Conservation (phyloP, 2,797 vertebrate species). For the Hipposideros larvatus region DNA sequence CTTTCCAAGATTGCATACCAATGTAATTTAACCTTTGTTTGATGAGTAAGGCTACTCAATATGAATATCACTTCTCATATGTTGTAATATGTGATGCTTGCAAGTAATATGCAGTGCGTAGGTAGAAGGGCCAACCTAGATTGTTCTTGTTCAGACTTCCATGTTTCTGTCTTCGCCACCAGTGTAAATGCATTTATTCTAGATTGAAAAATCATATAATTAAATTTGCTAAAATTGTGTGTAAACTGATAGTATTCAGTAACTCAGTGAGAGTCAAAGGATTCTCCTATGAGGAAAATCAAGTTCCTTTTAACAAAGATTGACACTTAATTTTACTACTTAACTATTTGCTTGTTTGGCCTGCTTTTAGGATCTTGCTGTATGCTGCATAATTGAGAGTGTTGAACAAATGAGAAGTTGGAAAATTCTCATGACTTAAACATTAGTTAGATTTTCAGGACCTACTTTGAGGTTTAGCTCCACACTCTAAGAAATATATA, state of each 20-base stretch:
- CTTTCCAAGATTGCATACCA: neutral
- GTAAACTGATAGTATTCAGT: neutral
- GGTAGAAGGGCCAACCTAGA: neutral
- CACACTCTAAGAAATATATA: neutral
- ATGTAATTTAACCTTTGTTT: neutral
- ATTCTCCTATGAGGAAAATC: conserved; percentile 45
- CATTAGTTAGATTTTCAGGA: conserved; percentile 34
- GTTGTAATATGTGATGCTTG: conserved; percentile 9
- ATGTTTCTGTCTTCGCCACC: neutral
- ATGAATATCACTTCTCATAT: neutral
- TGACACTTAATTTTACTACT: conserved; percentile 43
- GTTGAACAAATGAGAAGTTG: conserved; percentile 53
- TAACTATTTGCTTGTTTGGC: conserved; percentile 42
- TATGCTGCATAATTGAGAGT: conserved; percentile 46
- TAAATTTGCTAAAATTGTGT: conserved; percentile 35
- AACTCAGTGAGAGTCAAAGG: conserved; percentile 13
- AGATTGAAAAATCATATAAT: conserved; percentile 4
- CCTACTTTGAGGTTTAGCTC: conserved; percentile 1
- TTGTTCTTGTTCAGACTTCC: neutral
- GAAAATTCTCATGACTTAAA: conserved; percentile 48
- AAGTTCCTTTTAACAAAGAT: neutral
- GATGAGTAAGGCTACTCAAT: conserved; percentile 8
- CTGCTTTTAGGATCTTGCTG: conserved; percentile 7
- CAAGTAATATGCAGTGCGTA: neutral
- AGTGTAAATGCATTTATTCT: conserved; percentile 5